Evolutionary conservation across 23 tunicate species (phyloP).

Genomic region (Halocynthia roretzi): DNA sequence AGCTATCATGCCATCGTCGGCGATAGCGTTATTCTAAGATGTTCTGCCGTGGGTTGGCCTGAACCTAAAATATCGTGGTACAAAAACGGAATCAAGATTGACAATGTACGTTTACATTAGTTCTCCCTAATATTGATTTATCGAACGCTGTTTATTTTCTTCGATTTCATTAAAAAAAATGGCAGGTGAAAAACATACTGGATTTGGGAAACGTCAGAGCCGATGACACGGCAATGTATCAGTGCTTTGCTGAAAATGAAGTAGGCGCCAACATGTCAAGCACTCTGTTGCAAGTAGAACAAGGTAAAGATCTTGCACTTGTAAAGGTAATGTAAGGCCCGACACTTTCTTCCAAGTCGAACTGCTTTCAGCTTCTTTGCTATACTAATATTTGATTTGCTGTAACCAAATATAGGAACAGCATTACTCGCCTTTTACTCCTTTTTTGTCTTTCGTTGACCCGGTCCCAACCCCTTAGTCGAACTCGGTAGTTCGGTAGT

Average conservation of each 20-base stretch:
- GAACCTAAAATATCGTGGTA: conserved; percentile 20
- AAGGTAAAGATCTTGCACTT: conserved; percentile 7
- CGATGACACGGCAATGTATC: conserved; percentile 18
- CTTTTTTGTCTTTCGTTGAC: too few species aligned
- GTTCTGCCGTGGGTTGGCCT: conserved; percentile 18
- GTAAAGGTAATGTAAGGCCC: too few species aligned
- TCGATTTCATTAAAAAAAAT: background rate
- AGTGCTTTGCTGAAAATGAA: conserved; percentile 28
- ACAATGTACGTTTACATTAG: background rate
- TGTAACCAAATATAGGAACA: too few species aligned
- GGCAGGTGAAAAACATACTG: conserved; percentile 7
- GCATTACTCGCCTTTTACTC: too few species aligned
- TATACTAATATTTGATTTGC: too few species aligned
- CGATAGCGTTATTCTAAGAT: background rate
- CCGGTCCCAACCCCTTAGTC: too few species aligned
- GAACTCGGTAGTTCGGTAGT: too few species aligned
- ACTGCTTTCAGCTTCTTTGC: too few species aligned
- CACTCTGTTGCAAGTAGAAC: conserved; percentile 5
- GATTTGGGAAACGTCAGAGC: background rate
- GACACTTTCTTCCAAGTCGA: too few species aligned
- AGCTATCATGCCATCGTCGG: too few species aligned
- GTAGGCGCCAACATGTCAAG: conserved; percentile 18
- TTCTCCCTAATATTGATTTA: too few species aligned
- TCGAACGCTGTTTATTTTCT: too few species aligned
- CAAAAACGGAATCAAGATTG: conserved; percentile 20